phyloP scores from a whole-genome alignment of 2,888 invertebrate species.

The Lepidocyrtoides sp. region DNA sequence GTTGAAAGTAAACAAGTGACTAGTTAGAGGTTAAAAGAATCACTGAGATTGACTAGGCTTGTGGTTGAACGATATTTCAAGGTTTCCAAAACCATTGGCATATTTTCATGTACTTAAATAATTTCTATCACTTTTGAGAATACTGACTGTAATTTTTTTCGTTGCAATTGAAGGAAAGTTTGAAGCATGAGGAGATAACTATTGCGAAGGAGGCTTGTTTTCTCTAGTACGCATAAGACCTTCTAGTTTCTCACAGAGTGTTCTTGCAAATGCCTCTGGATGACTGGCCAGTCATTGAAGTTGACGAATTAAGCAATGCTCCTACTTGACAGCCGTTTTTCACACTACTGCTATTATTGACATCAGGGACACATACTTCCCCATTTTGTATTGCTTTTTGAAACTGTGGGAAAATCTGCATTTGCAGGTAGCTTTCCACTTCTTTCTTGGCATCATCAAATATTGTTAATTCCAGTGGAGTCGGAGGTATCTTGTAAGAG shows the following conservation, averaged over 20 bases:
- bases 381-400: conserved; percentile 32
- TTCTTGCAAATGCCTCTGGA: conserved; percentile 53
- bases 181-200: no score
- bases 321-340: not conserved
- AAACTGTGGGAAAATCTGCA: conserved; percentile 43
- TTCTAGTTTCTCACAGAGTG: conserved; percentile 66
- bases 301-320: not conserved
- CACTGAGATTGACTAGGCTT: no score
- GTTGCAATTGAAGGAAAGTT: no score
- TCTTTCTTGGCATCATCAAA: conserved; percentile 59
- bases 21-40: no score
- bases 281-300: conserved; percentile 39
- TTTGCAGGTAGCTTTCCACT: conserved; percentile 40
- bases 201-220: not conserved
- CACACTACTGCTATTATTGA: not conserved
- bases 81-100: no score
- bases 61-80: no score
- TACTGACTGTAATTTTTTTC: no score
- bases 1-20: no score
- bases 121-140: no score
- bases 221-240: conserved; percentile 9
- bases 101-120: no score
- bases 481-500: not conserved
- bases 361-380: conserved; percentile 7
- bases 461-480: not conserved